Percentiles rank a stretch among this genome's conserved stretches.
Conservation (phyloP, 1,140 invertebrate genomes). For the Meloidogyne hapla region DNA sequence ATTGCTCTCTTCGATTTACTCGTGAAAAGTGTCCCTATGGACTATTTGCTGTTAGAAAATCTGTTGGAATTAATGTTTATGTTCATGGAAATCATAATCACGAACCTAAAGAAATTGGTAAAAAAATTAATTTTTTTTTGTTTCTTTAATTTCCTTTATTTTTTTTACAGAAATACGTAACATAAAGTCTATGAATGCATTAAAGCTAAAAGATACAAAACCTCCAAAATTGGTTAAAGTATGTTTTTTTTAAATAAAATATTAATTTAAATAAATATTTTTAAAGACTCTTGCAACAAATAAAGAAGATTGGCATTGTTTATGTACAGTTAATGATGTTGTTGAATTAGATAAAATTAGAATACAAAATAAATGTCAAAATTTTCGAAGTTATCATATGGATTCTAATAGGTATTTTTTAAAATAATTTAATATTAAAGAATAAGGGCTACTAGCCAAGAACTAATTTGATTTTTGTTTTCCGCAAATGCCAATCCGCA, state of each 20-base stretch:
- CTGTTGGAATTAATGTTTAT: constrained; percentile 1
- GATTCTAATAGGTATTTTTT: background rate
- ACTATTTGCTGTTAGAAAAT: background rate
- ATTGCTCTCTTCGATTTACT: background rate
- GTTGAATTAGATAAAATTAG: background rate
- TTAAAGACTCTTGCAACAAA: background rate
- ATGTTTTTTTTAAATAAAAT: no score
- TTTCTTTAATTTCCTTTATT: no score
- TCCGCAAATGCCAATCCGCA: no score
- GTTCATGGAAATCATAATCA: background rate
- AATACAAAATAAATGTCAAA: background rate
- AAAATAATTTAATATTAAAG: background rate
- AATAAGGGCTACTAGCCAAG: no score
- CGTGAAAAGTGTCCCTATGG: background rate
- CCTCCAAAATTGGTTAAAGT: background rate
- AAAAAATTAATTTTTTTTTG: background rate
- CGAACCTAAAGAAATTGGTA: background rate
- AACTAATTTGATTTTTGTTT: no score
- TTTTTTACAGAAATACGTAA: no score
- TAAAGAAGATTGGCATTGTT: background rate
- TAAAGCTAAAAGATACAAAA: background rate
- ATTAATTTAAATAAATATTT: no score
- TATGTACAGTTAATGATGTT: background rate
- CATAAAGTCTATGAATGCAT: no score
- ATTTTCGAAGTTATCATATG: background rate